Conservation (phyloP, 2,113 vertebrate species). For the Alethe castanea region DNA sequence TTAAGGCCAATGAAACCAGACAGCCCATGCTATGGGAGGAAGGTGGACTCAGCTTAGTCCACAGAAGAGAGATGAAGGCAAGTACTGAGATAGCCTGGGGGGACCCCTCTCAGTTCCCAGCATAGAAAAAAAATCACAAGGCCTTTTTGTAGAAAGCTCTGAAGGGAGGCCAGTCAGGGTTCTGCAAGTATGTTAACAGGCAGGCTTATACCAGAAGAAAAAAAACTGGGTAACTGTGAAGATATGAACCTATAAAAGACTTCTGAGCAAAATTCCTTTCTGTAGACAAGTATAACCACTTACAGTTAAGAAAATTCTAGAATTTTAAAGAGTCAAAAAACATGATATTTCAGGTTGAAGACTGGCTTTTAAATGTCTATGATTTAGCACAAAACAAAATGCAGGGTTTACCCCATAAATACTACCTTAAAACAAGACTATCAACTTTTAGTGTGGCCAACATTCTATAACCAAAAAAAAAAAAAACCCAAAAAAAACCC, state of each 20-base stretch:
- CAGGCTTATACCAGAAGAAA: not conserved
- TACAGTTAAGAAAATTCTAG: not conserved
- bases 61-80: not conserved
- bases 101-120: not conserved
- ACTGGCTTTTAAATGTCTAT: not conserved
- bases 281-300: not conserved
- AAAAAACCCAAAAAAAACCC: not conserved
- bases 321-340: not conserved
- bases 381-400: conserved; percentile 6
- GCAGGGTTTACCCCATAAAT: not conserved
- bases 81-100: not conserved
- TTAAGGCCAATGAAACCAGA: not conserved
- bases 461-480: not conserved
- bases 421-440: conserved; percentile 9
- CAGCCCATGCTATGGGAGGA: not conserved
- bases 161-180: not conserved
- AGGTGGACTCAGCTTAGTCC: not conserved
- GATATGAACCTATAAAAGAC: not conserved
- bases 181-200: not conserved
- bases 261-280: not conserved
- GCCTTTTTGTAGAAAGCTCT: not conserved
- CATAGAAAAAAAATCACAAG: not conserved
- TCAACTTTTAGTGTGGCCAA: not conserved
- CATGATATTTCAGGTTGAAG: not conserved
- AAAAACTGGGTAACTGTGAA: not conserved